phyloP scores from a whole-genome alignment of 2,797 vertebrate species.

The Micropoecilia bifurca region DNA sequence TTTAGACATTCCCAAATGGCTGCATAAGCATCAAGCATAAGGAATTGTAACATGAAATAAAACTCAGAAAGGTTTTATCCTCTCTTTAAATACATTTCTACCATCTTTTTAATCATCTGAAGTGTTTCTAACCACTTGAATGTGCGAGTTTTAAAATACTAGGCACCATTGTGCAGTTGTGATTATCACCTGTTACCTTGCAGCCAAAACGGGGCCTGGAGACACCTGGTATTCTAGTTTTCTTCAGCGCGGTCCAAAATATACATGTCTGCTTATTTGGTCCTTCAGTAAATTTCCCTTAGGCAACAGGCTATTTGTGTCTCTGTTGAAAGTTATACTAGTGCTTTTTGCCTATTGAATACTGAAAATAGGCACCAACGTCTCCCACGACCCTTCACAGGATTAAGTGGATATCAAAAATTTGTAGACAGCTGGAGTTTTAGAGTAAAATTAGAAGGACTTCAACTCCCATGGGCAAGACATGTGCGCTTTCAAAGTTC shows the following conservation, averaged over 20 bases:
- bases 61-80: too few species aligned
- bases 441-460: slow-evolving; percentile 44
- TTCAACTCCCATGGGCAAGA: slow-evolving; percentile 51
- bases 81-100: background rate
- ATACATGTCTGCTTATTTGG: background rate
- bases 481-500: slow-evolving; percentile 55
- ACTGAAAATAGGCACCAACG: background rate
- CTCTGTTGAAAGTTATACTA: background rate
- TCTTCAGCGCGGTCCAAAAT: background rate
- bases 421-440: background rate
- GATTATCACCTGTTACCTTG: background rate
- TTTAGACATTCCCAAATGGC: too few species aligned
- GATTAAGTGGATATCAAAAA: background rate
- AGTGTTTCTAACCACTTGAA: background rate
- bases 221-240: background rate
- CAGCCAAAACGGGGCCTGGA: background rate
- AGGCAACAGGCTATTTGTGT: background rate
- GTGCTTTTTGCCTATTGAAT: background rate
- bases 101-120: background rate
- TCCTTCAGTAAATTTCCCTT: background rate
- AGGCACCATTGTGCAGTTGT: background rate
- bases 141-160: background rate
- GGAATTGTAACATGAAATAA: too few species aligned
- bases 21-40: too few species aligned
- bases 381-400: background rate